Base-by-base conservation (phyloP, 2,113 vertebrate genomes). In the Campylomormyrus tamandua region DNA sequence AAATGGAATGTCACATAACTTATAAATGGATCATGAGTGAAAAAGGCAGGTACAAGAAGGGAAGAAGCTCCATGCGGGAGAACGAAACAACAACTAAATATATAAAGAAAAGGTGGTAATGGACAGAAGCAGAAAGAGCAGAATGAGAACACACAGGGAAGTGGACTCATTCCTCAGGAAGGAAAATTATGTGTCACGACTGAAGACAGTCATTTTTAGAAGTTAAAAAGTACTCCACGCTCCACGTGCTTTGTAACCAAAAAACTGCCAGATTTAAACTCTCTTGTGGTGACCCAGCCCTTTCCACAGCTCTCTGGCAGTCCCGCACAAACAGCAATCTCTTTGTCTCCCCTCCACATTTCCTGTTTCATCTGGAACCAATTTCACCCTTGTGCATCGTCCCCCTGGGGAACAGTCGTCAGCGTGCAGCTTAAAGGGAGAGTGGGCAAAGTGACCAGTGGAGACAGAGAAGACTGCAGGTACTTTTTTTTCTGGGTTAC, bases 281-380 rank as follows among this genome's bases (percentile, higher is more conserved):
- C 90, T 90, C 89, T 56, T 66, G 31, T 42, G 11, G n/a, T 89
- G 48, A n/a, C 70, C 77, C 48, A 24, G 70, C 49, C 62, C 66
- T 39, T 27, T 83, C 88, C 70, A 31, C 17, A n/a, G 48, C 70
- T 48, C 45, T 45, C 74, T 83, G 80, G 21, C 62, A 66, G 88
- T n/a, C 66, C 88, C 90, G 0, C 85, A 92, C 21, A 92, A 95
- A 95, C 94, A 96, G 91, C 91, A 90, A 88, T 92, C 92, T 95
- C 95, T 95, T 96, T 96, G 95, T 95, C 93, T 94, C 89, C 91
- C 93, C 86, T 91, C 91, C 91, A 91, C 91, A 95, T 93, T 95
- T 95, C 95, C 95, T 95, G 94, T 94, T 95, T 95, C 94, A 96
- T 96, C 95, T 95, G 95, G 95, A 95, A 95, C 94, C 93, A 94